phyloP scores from a whole-genome alignment of 2,797 vertebrate species.

The Rhinophrynus dorsalis region DNA sequence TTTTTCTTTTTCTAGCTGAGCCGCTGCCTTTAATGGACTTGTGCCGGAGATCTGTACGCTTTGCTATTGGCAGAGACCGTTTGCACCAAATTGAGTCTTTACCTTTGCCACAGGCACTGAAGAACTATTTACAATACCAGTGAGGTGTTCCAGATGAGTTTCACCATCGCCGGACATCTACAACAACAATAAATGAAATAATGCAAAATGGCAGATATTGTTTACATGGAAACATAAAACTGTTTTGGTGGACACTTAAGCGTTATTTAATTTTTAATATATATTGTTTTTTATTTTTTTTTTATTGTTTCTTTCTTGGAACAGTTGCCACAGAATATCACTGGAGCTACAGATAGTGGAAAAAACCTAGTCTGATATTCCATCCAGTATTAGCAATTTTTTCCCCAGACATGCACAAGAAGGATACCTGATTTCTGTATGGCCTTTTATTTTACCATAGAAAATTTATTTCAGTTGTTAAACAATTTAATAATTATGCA shows the following conservation, averaged over 20 bases:
- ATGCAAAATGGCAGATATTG: constrained; percentile 69
- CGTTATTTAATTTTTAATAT: constrained; percentile 73
- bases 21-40: constrained; percentile 95
- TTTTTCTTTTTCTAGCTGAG: constrained; percentile 76
- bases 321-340: constrained; percentile 54
- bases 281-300: constrained; percentile 54
- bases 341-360: constrained; percentile 60
- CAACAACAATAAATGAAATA: constrained; percentile 42
- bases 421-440: constrained; percentile 7
- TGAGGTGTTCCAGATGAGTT: constrained; percentile 58
- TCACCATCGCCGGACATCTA: constrained; percentile 57
- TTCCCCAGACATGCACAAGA: not conserved
- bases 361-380: constrained; percentile 50
- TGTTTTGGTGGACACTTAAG: constrained; percentile 63
- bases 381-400: constrained; percentile 18
- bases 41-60: constrained; percentile 89
- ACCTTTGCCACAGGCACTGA: constrained; percentile 92
- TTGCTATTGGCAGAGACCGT: constrained; percentile 88
- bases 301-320: constrained; percentile 24
- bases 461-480: no score
- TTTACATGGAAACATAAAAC: constrained; percentile 70
- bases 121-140: constrained; percentile 98
- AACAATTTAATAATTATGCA: no score
- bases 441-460: constrained; percentile 17
- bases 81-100: constrained; percentile 89